phyloP scores from a whole-genome alignment of 2,888 invertebrate genomes.

The Steinernema carpocapsae region DNA sequence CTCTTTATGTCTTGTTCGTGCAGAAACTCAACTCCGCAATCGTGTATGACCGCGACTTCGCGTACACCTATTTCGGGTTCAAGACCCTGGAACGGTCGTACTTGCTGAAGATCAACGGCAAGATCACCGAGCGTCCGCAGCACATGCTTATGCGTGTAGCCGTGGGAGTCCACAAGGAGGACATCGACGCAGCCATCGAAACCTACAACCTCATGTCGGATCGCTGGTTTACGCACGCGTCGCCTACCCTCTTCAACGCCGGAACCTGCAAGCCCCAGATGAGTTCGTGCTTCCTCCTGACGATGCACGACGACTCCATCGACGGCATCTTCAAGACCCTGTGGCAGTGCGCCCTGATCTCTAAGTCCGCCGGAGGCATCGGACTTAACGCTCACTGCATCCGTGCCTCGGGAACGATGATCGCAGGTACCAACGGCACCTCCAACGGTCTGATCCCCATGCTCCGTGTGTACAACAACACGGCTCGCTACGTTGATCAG shows the following conservation, averaged over 20 bases:
- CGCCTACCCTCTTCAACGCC: conserved; percentile 93
- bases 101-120: conserved; percentile 85
- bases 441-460: conserved; percentile 96
- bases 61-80: conserved; percentile 98
- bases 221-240: conserved; percentile 94
- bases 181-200: conserved; percentile 88
- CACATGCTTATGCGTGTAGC: conserved; percentile 98
- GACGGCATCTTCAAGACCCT: conserved; percentile 67
- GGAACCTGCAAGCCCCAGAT: conserved; percentile 89
- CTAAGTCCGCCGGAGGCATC: conserved; percentile 95
- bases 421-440: conserved; percentile 89
- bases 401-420: conserved; percentile 86
- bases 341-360: conserved; percentile 83
- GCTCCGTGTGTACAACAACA: conserved; percentile 91
- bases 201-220: conserved; percentile 94
- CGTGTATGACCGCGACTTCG: conserved; percentile 93
- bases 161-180: conserved; percentile 91
- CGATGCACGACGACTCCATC: conserved; percentile 85
- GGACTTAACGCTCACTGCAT: conserved; percentile 95
- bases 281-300: conserved; percentile 90
- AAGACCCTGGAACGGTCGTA: conserved; percentile 96
- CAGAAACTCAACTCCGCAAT: conserved; percentile 86
- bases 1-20: conserved; percentile 37
- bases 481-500: conserved; percentile 94
- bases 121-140: conserved; percentile 90